Evolutionary conservation across 2,797 vertebrate species (phyloP).

Genomic region (Sebastes flavidus): DNA sequence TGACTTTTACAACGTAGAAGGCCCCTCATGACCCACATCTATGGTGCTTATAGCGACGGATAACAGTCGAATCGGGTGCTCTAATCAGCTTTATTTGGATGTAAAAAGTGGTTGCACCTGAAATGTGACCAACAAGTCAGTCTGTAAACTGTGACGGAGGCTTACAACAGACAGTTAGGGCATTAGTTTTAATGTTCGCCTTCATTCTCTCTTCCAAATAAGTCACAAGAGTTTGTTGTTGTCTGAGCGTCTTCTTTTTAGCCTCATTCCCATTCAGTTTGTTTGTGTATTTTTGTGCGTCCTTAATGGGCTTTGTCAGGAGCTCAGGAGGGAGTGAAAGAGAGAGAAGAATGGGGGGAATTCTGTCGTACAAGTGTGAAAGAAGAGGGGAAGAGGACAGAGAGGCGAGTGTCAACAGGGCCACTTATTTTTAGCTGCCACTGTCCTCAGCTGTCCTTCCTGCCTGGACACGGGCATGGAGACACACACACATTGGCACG

Average conservation of each 20-base stretch:
- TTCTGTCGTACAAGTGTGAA: constrained; percentile 38
- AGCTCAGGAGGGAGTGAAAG: constrained; percentile 25
- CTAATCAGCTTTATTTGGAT: not conserved
- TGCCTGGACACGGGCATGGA: constrained; percentile 11
- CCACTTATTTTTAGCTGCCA: constrained; percentile 62
- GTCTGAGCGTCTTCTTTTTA: not conserved
- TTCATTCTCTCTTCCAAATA: not conserved
- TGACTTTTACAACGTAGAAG: too few relatives aligned
- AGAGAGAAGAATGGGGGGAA: constrained; percentile 55
- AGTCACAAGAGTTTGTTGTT: not conserved
- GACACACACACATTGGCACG: not conserved
- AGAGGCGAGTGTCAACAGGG: constrained; percentile 54
- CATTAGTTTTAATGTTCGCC: not conserved
- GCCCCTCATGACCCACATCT: too few relatives aligned
- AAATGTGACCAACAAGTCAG: not conserved
- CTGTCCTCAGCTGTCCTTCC: constrained; percentile 52
- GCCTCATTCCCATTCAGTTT: not conserved
- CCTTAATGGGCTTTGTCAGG: not conserved
- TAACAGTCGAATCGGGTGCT: too few relatives aligned
- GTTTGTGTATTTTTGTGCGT: not conserved
- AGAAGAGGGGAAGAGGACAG: constrained; percentile 46
- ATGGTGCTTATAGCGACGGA: too few relatives aligned
- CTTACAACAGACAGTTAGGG: not conserved
- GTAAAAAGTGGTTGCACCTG: not conserved
- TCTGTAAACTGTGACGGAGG: not conserved